These are phyloP conservation scores for Drosophila sordidula DNA, from an alignment of 2,888 invertebrate genomes.

Conservation along the genomic window DNA sequence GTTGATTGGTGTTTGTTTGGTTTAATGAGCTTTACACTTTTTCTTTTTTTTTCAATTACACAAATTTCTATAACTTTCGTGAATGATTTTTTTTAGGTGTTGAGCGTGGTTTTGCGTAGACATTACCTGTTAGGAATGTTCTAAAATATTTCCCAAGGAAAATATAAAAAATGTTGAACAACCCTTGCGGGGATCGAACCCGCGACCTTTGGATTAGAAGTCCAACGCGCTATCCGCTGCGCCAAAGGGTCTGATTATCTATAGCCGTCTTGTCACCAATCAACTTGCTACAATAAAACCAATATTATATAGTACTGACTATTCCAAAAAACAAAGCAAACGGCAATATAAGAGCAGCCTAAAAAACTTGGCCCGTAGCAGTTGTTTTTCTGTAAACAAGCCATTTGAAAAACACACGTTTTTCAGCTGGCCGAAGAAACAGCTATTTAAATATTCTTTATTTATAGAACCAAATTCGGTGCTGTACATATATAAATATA, in stretches of 20 bases:
- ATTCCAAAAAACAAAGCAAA: not conserved
- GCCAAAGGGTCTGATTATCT: constrained; percentile 80
- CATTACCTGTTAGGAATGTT: too few relatives aligned
- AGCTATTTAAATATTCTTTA: constrained; percentile 64
- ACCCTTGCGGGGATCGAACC: constrained; percentile 86
- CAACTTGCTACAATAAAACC: constrained; percentile 9
- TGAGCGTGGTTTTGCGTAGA: too few relatives aligned
- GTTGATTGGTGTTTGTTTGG: constrained; percentile 47
- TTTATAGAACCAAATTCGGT: constrained; percentile 56
- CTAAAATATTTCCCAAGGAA: not conserved
- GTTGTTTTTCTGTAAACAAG: constrained; percentile 31
- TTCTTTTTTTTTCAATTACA: not conserved
- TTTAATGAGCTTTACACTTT: constrained; percentile 52
- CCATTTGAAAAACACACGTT: constrained; percentile 5
- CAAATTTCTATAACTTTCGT: too few relatives aligned
- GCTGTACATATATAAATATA: constrained; percentile 6
- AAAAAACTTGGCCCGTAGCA: constrained; percentile 3
- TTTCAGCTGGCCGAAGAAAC: constrained; percentile 24
- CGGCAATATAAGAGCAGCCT: constrained; percentile 1
- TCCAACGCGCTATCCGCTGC: constrained; percentile 86
- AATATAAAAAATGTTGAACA: constrained; percentile 68
- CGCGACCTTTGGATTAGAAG: constrained; percentile 86
- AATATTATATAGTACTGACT: constrained; percentile 4
- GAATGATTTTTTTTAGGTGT: too few relatives aligned
- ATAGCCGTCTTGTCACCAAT: constrained; percentile 10